These are phyloP conservation scores for Tanypteryx hageni DNA, from an alignment of 2,888 invertebrate genomes.

Conservation along the genomic window DNA sequence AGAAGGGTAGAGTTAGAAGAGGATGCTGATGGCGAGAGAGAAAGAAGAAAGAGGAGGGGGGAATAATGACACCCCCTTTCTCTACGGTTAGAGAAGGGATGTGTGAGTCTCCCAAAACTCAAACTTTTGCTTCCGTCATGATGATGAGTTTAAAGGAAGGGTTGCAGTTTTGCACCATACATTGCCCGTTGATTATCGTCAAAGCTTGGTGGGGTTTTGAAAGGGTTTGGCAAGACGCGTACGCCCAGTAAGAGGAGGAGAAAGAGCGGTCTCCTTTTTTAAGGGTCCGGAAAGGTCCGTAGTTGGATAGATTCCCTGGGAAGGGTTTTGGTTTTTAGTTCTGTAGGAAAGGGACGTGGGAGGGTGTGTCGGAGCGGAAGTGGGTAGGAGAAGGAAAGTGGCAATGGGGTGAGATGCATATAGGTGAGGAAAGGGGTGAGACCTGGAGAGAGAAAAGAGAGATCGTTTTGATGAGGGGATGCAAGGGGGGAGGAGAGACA, in stretches of 20 bases:
- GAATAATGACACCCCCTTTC: constrained; percentile 33
- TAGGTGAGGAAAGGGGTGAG: constrained; percentile 63
- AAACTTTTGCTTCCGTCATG: constrained; percentile 58
- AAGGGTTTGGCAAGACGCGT: constrained; percentile 49
- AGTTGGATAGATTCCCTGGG: not conserved
- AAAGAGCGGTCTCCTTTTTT: not conserved
- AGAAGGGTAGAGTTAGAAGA: no score
- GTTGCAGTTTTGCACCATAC: constrained; percentile 45
- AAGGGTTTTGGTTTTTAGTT: constrained; percentile 10
- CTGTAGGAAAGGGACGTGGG: not conserved
- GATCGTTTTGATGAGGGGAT: constrained; percentile 51
- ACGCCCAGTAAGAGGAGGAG: constrained; percentile 40
- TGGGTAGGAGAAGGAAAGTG: constrained; percentile 10
- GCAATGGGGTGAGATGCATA: constrained; percentile 49
- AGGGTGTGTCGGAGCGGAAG: constrained; percentile 24
- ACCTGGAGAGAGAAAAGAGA: constrained; percentile 41
- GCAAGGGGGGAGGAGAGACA: not conserved
- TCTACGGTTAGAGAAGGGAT: not conserved
- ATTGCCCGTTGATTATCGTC: constrained; percentile 38
- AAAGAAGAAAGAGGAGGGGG: not conserved
- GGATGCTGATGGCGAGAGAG: not conserved
- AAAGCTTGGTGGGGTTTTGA: not conserved
- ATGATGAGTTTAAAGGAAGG: constrained; percentile 57
- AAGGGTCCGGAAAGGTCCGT: constrained; percentile 34
- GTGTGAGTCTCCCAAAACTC: constrained; percentile 8